Base-by-base conservation (phyloP, 2,113 vertebrate genomes). In the Nesogale talazaci region DNA sequence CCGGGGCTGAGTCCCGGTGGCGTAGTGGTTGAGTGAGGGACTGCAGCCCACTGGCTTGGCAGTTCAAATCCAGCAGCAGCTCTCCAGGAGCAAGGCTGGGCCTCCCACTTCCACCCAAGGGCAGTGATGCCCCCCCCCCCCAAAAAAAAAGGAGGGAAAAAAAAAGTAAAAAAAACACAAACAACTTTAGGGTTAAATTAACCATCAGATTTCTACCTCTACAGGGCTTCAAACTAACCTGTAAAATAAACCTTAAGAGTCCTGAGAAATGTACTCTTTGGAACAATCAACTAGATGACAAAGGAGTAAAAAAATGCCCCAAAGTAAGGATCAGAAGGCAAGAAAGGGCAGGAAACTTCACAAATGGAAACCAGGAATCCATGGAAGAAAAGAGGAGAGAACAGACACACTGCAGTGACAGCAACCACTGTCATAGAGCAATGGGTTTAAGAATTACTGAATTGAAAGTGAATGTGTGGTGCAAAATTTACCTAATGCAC, bases 81-180 rank as follows among this genome's bases (percentile, higher is more conserved):
- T n/a, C n/a, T n/a, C n/a, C n/a, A n/a, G n/a, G n/a, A n/a, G n/a
- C n/a, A n/a, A n/a, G n/a, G n/a, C n/a, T n/a, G n/a, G n/a, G n/a
- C n/a, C n/a, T n/a, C n/a, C n/a, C n/a, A n/a, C n/a, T n/a, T n/a
- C n/a, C n/a, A n/a, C n/a, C n/a, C n/a, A n/a, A n/a, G n/a, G n/a
- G n/a, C n/a, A n/a, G n/a, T n/a, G n/a, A n/a, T n/a, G n/a, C n/a
- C n/a, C n/a, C n/a, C n/a, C n/a, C n/a, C n/a, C n/a, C n/a, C n/a
- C n/a, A n/a, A n/a, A n/a, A n/a, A n/a, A n/a, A n/a, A n/a, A n/a
- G n/a, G n/a, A n/a, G n/a, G n/a, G n/a, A n/a, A n/a, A n/a, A n/a
- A n/a, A n/a, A n/a, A n/a, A n/a, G n/a, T n/a, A n/a, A 17, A 91
- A 95, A 91, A 95, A 93, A 72, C 20, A 83, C 2, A 31, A 79